Base-by-base conservation (phyloP, 1,140 invertebrate species). In the Calliopsis andreniformis region DNA sequence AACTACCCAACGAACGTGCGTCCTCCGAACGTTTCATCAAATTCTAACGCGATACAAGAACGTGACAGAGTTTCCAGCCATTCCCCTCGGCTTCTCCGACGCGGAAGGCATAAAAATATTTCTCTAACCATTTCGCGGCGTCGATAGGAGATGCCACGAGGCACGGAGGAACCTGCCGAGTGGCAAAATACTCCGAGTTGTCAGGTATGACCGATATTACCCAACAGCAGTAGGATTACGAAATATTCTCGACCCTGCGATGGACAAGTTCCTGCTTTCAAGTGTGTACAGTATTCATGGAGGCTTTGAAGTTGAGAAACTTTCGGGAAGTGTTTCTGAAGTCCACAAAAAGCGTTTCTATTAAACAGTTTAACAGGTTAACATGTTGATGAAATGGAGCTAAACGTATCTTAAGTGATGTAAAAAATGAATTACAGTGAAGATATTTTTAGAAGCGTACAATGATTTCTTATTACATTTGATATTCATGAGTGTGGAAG, bases 11-110 rank as follows among this genome's bases (percentile, higher is more conserved):
- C 45, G 68, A 51, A 72, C 35, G 62, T 32, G 35, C 61, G 58
- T 58, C 67, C 58, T 53, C 47, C 76, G 64, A 79, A 79, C 81
- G 61, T 82, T 83, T 83, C 82, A 78, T 83, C 81, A 83, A 76
- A 82, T 83, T 83, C 76, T 79, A 79, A 75, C 80, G 72, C 81
- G 80, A 64, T 75, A 62, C 69, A 75, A 62, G 76, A 66, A 83
- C 81, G 80, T 83, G 81, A 83, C 81, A 79, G 69, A 82, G 83
- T 83, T 83, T 64, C 66, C 56, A 23, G 59, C 39, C 45, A 70
- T 53, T 58, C 18, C 63, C 62, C n/a, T n/a, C 23, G 20, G 16
- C 18, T 78, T 79, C 45, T 62, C 30, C n/a, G 49, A 47, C 47
- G 58, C 47, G 69, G 56, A 58, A 63, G 16, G 39, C 59, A 68